Conservation (phyloP, 2,113 vertebrate species). For the Lanius ludovicianus region DNA sequence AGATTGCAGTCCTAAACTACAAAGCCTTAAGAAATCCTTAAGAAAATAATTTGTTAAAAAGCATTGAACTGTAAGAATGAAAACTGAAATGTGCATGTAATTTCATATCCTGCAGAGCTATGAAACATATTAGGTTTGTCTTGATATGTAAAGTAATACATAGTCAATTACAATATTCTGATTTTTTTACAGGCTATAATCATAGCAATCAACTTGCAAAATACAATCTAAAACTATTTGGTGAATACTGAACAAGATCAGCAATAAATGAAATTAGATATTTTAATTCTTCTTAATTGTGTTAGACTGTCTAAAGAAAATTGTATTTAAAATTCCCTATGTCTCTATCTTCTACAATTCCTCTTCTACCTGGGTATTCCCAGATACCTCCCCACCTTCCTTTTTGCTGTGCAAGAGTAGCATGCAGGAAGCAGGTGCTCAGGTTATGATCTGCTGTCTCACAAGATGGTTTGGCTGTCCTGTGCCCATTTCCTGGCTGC, state of each 20-base stretch:
- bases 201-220: conserved; percentile 13
- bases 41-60: conserved; percentile 61
- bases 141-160: not conserved
- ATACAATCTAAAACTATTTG: not conserved
- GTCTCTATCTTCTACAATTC: not conserved
- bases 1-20: conserved; percentile 53
- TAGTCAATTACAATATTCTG: not conserved
- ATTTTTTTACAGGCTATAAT: not conserved
- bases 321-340: not conserved
- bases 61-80: conserved; percentile 32
- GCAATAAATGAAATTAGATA: conserved; percentile 31
- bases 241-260: conserved; percentile 29
- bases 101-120: conserved; percentile 25
- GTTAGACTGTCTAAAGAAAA: conserved; percentile 18
- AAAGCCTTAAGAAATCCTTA: conserved; percentile 50
- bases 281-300: conserved; percentile 9
- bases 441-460: not conserved
- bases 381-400: not conserved
- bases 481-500: not conserved
- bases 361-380: not conserved
- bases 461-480: not conserved
- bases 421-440: not conserved
- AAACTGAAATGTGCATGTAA: conserved; percentile 9
- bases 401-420: not conserved
- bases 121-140: not conserved